phyloP scores from a whole-genome alignment of 2,797 vertebrate species.

The Semaprochilodus insignis region DNA sequence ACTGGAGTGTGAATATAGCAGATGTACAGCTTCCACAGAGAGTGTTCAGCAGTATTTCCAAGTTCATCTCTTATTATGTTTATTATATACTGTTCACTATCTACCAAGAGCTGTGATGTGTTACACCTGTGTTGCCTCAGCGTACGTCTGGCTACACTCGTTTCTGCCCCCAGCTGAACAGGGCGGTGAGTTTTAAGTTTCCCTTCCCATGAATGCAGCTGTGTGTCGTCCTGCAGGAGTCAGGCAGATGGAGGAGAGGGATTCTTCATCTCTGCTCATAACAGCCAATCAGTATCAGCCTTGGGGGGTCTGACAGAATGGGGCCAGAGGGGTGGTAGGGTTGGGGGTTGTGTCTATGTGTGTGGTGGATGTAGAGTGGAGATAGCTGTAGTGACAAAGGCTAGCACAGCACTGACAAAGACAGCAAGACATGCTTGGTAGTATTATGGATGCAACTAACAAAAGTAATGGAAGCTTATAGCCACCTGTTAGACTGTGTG shows the following conservation, averaged over 20 bases:
- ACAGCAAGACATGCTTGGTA: background rate
- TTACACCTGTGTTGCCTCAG: slow-evolving; percentile 40
- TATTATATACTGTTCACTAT: background rate
- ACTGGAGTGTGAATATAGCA: background rate
- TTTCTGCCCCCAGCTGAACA: slow-evolving; percentile 20
- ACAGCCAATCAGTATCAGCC: slow-evolving; percentile 80
- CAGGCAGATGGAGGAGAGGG: slow-evolving; percentile 79
- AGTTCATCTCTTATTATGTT: background rate
- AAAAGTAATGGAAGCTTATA: background rate
- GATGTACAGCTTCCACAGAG: background rate
- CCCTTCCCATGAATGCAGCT: slow-evolving; percentile 53
- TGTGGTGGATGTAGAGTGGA: slow-evolving; percentile 21
- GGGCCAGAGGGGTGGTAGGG: slow-evolving; percentile 74
- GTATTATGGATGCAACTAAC: background rate
- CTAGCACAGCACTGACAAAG: slow-evolving; percentile 13
- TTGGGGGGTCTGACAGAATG: slow-evolving; percentile 85
- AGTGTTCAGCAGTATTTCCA: background rate
- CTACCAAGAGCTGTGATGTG: background rate
- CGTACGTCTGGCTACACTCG: background rate
- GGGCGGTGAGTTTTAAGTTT: slow-evolving; percentile 50
- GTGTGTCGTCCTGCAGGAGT: slow-evolving; percentile 47
- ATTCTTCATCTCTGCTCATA: slow-evolving; percentile 69
- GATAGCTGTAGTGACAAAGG: slow-evolving; percentile 9
- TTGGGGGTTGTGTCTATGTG: background rate
- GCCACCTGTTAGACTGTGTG: background rate